Evolutionary conservation across 2,797 vertebrate species (phyloP).

Genomic region (Argya squamiceps): DNA sequence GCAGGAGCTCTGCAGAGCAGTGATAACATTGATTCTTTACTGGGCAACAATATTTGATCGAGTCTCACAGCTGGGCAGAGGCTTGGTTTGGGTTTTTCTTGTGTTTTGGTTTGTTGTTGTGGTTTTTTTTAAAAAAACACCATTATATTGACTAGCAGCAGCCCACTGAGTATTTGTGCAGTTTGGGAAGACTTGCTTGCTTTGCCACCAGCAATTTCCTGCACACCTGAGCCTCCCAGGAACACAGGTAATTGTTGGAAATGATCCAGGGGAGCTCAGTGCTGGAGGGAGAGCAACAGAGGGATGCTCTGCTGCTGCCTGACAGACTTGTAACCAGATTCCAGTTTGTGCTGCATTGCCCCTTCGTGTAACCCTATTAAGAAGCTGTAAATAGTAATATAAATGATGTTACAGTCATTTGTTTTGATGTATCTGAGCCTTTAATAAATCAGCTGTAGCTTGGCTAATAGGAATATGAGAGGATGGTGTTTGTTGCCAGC

Average conservation of each 20-base stretch:
- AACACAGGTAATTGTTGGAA: background rate
- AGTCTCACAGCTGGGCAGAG: background rate
- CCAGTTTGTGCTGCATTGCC: conserved; percentile 65
- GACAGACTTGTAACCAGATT: conserved; percentile 55
- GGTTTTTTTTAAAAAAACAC: background rate
- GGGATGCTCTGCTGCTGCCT: conserved; percentile 16
- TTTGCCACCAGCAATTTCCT: background rate
- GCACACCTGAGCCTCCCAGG: background rate
- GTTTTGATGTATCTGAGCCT: conserved; percentile 80
- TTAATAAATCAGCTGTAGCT: conserved; percentile 81
- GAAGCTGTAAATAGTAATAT: conserved; percentile 79
- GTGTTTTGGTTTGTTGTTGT: background rate
- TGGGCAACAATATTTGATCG: background rate
- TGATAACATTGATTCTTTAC: background rate
- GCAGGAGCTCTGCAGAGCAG: background rate
- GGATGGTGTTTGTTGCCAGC: conserved; percentile 70
- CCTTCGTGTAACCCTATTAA: conserved; percentile 77
- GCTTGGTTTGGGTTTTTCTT: background rate
- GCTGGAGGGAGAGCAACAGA: background rate
- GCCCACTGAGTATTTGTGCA: background rate
- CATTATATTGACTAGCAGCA: background rate
- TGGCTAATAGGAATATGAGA: conserved; percentile 81
- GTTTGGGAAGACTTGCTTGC: background rate
- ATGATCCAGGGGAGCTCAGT: background rate
- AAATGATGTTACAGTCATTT: conserved; percentile 82